phyloP scores from a whole-genome alignment of 2,888 invertebrate species.

The Gnatocerus cornutus region DNA sequence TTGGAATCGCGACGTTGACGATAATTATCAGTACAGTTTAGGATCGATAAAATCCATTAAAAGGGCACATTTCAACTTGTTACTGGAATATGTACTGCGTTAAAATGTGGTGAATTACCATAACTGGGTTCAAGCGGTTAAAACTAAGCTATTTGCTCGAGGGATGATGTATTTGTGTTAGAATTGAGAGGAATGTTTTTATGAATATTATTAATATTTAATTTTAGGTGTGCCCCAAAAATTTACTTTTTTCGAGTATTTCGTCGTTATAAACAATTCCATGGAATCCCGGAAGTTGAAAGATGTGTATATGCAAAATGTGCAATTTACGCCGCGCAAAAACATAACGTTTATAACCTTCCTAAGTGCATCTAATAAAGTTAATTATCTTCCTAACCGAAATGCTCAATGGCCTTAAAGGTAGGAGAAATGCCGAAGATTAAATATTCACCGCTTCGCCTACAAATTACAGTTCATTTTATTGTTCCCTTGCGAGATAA shows the following conservation, averaged over 20 bases:
- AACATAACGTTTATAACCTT: too few species aligned
- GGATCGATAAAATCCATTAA: slow-evolving; percentile 48
- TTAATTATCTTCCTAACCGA: background rate
- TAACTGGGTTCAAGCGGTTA: slow-evolving; percentile 19
- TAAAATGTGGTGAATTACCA: slow-evolving; percentile 37
- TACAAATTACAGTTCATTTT: slow-evolving; percentile 42
- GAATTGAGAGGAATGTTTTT: slow-evolving; percentile 7
- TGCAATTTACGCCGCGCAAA: too few species aligned
- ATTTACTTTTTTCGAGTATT: too few species aligned
- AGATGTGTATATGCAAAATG: too few species aligned
- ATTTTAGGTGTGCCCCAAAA: too few species aligned
- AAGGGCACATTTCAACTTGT: slow-evolving; percentile 41
- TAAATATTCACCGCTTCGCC: slow-evolving; percentile 36
- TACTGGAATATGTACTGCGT: slow-evolving; percentile 30
- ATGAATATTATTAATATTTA: background rate
- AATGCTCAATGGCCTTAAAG: slow-evolving; percentile 4
- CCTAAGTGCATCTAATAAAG: background rate
- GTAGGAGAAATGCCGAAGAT: slow-evolving; percentile 18
- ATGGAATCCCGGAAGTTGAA: too few species aligned
- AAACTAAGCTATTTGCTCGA: background rate
- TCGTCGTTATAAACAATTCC: too few species aligned
- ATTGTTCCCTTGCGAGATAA: slow-evolving; percentile 43
- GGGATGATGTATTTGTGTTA: too few species aligned
- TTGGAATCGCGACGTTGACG: too few species aligned
- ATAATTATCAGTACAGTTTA: too few species aligned